phyloP scores from a whole-genome alignment of 1,140 invertebrate genomes.

The Ceratina japonica region DNA sequence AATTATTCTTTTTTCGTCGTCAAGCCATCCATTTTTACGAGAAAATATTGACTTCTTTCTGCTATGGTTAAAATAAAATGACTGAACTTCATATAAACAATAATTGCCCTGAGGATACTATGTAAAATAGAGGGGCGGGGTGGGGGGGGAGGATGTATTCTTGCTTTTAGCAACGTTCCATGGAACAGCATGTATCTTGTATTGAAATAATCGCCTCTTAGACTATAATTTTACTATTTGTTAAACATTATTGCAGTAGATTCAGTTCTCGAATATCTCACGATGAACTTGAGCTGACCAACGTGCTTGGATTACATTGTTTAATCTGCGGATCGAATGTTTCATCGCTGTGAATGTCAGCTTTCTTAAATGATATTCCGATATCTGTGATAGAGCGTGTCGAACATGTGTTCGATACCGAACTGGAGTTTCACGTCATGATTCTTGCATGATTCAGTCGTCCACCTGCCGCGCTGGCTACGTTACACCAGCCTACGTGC shows the following conservation, averaged over 20 bases:
- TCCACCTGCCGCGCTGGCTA: slow-evolving; percentile 25
- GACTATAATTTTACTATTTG: not conserved
- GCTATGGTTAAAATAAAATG: too few species aligned
- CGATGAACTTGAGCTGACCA: slow-evolving; percentile 30
- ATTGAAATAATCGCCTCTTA: not conserved
- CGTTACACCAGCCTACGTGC: not conserved
- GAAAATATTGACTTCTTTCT: too few species aligned
- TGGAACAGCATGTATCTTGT: too few species aligned
- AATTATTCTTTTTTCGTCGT: too few species aligned
- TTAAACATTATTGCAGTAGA: not conserved
- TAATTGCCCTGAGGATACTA: too few species aligned
- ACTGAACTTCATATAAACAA: too few species aligned
- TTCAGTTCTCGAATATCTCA: slow-evolving; percentile 40
- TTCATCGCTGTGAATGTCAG: slow-evolving; percentile 52
- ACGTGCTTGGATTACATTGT: slow-evolving; percentile 51
- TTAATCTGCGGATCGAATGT: slow-evolving; percentile 50
- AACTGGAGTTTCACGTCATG: slow-evolving; percentile 5
- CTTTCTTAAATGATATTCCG: slow-evolving; percentile 38
- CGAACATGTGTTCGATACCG: slow-evolving; percentile 7
- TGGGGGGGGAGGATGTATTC: too few species aligned
- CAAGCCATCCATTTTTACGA: too few species aligned
- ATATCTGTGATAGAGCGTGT: slow-evolving; percentile 27
- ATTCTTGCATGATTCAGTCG: slow-evolving; percentile 51
- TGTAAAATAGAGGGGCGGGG: too few species aligned
- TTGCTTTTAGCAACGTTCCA: too few species aligned